Evolutionary conservation across 1,140 invertebrate genomes (phyloP).

Genomic region (Polypedilum vanderplanki): DNA sequence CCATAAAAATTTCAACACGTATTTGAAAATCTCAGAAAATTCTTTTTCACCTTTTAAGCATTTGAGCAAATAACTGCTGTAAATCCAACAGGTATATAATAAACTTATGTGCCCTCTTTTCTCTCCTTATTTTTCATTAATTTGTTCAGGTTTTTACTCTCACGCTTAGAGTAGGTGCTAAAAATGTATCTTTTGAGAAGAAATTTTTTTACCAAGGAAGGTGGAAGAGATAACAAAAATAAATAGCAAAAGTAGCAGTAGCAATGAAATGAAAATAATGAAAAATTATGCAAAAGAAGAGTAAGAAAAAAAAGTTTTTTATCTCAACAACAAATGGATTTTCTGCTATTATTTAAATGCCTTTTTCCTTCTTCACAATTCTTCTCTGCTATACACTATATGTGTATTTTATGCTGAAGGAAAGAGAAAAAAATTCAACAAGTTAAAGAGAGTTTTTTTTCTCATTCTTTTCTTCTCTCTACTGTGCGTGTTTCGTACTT

Average conservation of each 20-base stretch:
- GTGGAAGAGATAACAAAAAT: constrained; percentile 18
- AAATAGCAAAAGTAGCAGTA: constrained; percentile 13
- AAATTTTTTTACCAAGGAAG: not conserved
- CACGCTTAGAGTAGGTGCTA: no score
- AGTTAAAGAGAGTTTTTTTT: not conserved
- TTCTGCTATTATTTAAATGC: constrained; percentile 7
- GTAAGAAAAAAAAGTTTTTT: not conserved
- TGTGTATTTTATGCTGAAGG: no score
- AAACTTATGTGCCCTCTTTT: not conserved
- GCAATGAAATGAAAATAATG: constrained; percentile 13
- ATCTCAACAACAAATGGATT: constrained; percentile 6
- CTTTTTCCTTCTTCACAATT: not conserved
- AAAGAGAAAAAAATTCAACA: constrained; percentile 9
- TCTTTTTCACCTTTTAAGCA: not conserved
- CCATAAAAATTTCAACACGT: constrained; percentile 18
- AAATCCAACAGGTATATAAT: constrained; percentile 18
- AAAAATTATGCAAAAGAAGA: not conserved
- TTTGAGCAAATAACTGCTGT: not conserved
- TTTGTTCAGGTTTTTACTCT: no score
- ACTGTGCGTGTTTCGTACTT: not conserved
- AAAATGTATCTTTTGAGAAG: no score
- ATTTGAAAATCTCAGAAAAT: not conserved
- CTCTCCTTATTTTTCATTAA: not conserved
- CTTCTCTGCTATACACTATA: not conserved
- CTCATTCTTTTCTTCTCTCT: not conserved